Evolutionary conservation across 2,888 invertebrate genomes (phyloP), one percentile per base, ranked within the genome.

Genomic region (Proisotoma minuta): DNA sequence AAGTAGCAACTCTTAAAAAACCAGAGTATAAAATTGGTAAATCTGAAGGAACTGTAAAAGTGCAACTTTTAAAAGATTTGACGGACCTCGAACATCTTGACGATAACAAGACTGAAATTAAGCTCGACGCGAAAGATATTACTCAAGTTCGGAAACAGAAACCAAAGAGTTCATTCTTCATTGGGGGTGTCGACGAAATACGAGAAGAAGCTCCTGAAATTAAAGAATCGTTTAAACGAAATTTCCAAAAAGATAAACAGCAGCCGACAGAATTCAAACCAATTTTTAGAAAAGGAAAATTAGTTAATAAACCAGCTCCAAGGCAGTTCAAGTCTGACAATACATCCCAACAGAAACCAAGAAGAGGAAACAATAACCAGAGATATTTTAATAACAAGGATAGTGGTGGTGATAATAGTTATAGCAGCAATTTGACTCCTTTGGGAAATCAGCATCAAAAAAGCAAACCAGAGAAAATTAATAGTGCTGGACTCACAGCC

Each of bases 111-210:
- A 3, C 39, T 3, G 26, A 5, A 23, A 26, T 18, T 2, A 26
- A 26, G 12, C 28, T 28, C 1, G 50, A 18, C 1, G 28, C 22
- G 1, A 27, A 40, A 0, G 52, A 58, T 56, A 34, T 43, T 22
- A 47, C 51, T 12, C 15, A 29, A 24, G 40, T 34, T 39, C 63
- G 57, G 3, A 43, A 57, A 27, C 66, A 63, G 39, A 58, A 56
- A 47, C 70, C 66, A 0, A 69, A 65, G 61, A 73, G 73, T 63
- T 62, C 64, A 4, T 73, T 73, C 49, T 73, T 73, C 48, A 62
- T 73, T 51, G 73, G 73, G n/a, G 71, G 73, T 20, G 69, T 60
- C 18, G 69, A 70, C 40, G 63, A 63, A 50, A 51, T 50, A 4
- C 18, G 15, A 18, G 52, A 64, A 51, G 43, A 43, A 12, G 22